A percentile compares a stretch with the other conserved stretches of the same genome.
Evolutionary conservation across 2,113 vertebrate genomes (phyloP).

Genomic region (Trichomycterus rosablanca): DNA sequence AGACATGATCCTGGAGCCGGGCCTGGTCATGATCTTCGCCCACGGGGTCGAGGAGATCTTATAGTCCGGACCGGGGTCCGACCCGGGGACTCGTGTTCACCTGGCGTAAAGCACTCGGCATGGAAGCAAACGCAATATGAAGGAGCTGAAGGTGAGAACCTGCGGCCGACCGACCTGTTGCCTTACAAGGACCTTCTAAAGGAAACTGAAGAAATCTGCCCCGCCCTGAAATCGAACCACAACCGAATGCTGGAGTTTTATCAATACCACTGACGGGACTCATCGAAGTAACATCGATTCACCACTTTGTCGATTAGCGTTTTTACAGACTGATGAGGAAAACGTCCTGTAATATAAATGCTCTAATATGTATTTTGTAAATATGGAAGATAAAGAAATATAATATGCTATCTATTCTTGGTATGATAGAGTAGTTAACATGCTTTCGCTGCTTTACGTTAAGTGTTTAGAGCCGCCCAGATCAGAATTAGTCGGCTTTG

Average conservation of each 20-base stretch:
- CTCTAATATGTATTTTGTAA: constrained; percentile 29
- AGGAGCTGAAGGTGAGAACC: neutral
- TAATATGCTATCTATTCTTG: constrained; percentile 68
- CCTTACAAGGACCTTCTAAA: constrained; percentile 66
- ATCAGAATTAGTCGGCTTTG: too few relatives aligned
- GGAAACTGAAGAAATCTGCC: constrained; percentile 25
- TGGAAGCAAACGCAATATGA: neutral
- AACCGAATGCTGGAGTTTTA: constrained; percentile 7
- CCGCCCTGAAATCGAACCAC: constrained; percentile 28
- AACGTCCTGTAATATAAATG: constrained; percentile 22
- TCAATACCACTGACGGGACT: constrained; percentile 20
- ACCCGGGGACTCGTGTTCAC: neutral
- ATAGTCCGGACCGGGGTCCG: constrained; percentile 44
- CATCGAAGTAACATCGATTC: constrained; percentile 25
- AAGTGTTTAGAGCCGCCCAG: too few relatives aligned
- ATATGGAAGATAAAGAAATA: constrained; percentile 58
- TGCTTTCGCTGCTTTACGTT: neutral
- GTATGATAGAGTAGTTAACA: constrained; percentile 34
- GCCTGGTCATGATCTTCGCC: constrained; percentile 96
- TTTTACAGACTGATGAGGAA: too few relatives aligned
- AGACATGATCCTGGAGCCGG: constrained; percentile 96
- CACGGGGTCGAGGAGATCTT: constrained; percentile 93
- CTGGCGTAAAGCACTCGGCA: neutral
- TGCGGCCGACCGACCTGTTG: constrained; percentile 45
- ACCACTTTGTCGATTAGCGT: constrained; percentile 34